Evolutionary conservation across 2,113 vertebrate species (phyloP), one percentile per base, ranked within the genome.

Genomic region (Hippocampus comes): DNA sequence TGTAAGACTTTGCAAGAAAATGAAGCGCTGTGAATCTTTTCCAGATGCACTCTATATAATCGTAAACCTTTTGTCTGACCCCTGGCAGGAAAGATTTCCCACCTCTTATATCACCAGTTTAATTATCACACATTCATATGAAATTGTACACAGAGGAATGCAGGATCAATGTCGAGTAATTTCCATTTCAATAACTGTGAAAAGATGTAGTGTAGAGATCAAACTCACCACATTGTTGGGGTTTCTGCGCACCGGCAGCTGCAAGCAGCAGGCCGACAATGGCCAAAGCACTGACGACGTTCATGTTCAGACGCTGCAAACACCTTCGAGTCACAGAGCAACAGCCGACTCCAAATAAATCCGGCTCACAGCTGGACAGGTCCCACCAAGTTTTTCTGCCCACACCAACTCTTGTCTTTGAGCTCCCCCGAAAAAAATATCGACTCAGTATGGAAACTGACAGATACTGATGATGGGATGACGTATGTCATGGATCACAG

Each of bases 191-290:
- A 17, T 65, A 38, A 38, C 5, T 38, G 34, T 6, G 34, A 38
- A 38, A 38, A 12, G 18, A 21, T 6, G 18, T 18, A 42, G 9
- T 30, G n/a, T 3, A 23, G 20, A 57, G 6, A 20, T 25, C n/a
- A 3, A 25, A 59, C 67, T 69, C 49, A 82, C 78, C 68, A 2
- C 83, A 82, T 12, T 59, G 83, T 76, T 72, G 57, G 4, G 78
- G 70, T 0, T 7, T 5, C 66, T 80, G 78, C n/a, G 75, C 3
- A 10, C 2, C 34, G 21, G 64, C 75, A 17, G 65, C 65, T 15
- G 73, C 71, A 73, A 82, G 41, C 75, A 78, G 61, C 71, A 85
- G 55, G 73, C 67, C 15, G 73, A 85, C 17, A 71, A 73, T 75
- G 48, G 60, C 59, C 41, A 78, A 55, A 48, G 59, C 38, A 11